Percentiles rank a stretch among this genome's conserved stretches.
Conservation (phyloP, 2,113 vertebrate genomes). For the Pterocles orientalis region DNA sequence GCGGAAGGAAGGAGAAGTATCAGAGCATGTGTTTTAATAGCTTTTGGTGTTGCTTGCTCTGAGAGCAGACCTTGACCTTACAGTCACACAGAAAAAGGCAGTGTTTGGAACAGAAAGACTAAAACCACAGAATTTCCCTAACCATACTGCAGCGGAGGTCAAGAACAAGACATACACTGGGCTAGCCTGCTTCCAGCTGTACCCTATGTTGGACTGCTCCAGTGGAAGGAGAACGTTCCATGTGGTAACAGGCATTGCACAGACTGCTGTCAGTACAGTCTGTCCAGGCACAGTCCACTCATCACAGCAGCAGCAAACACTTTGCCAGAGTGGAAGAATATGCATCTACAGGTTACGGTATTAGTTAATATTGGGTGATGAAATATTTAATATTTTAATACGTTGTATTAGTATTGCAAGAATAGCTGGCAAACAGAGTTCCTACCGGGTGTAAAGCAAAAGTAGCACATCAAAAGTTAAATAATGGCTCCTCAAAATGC, state of each 20-base stretch:
- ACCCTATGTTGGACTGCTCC: background rate
- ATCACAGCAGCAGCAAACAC: background rate
- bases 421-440: background rate
- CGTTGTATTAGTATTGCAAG: background rate
- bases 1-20: background rate
- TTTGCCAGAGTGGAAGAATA: background rate
- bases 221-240: background rate
- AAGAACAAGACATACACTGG: background rate
- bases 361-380: background rate
- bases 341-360: background rate
- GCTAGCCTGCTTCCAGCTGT: background rate
- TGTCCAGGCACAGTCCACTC: background rate
- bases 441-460: background rate
- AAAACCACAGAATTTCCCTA: accelerated
- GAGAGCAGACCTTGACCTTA: background rate
- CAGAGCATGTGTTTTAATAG: accelerated
- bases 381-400: background rate
- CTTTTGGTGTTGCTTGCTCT: background rate
- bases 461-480: background rate
- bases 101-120: background rate
- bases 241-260: background rate
- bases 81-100: background rate
- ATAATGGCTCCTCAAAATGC: background rate
- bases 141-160: background rate
- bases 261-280: background rate